Base-by-base conservation (phyloP, 92 coral and sea anemone genomes). In the Heliopora coerulea region DNA sequence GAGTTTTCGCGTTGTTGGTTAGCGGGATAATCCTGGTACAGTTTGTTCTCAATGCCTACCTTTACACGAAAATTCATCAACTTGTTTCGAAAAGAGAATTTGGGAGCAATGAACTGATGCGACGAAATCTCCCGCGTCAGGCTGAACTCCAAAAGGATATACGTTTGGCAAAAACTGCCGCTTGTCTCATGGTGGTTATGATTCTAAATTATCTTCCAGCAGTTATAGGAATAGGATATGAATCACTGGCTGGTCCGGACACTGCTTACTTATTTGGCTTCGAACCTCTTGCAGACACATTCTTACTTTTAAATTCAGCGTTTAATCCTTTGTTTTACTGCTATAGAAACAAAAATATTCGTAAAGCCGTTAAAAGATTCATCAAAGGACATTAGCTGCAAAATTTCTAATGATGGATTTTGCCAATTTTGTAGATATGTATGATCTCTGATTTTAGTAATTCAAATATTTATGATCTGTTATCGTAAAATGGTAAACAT, bases 301-400 rank as follows among this genome's bases (percentile, higher is more conserved):
- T 80, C 5, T 79, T 80, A 6, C 75, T 80, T 27, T 44, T 80
- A 6, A 80, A 80, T 50, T 69, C 79, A 10, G 44, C 79, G 3
- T 80, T 80, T 35, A 80, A 80, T 33, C 84, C 84, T 1, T 65
- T 80, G 21, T 69, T 80, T 23, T 80, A 80, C 64, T 80, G 84
- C 35, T 80, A 70, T 28, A 80, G 73, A 60, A 80, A 70, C 46
- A 32, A 25, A 14, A 68, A 72, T 21, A 72, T 80, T 58, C 73
- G 79, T 28, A 35, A 20, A 15, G 84, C 73, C 24, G 34, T 80
- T n/a, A n/a, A n/a, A n/a, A n/a, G n/a, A n/a, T n/a, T n/a, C n/a
- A n/a, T n/a, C n/a, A n/a, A n/a, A n/a, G n/a, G n/a, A n/a, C n/a
- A n/a, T n/a, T n/a, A n/a, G n/a, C n/a, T n/a, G n/a, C n/a, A n/a